Evolutionary conservation across 2,888 invertebrate genomes (phyloP), one percentile per base, ranked within the genome.

Genomic region (Argyresthia goedartella): DNA sequence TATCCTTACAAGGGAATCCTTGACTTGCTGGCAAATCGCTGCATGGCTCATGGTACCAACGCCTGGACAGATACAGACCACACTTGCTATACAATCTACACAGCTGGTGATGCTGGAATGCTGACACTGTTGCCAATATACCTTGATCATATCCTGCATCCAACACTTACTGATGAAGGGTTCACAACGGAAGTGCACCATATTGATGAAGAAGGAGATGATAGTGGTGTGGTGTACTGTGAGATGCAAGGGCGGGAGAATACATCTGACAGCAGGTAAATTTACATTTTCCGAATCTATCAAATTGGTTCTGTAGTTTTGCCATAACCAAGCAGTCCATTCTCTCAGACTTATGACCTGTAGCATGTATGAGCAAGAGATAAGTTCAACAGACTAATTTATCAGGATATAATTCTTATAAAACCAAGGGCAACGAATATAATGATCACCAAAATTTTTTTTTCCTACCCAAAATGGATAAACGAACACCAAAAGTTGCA

Each of bases 151-250:
- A 91, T 97, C 59, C 82, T 97, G 46, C 92, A 92, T 65, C 97
- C 97, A 0, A 92, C 92, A 4, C 86, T 97, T 14, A 93, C 92
- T 39, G 93, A 96, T 59, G 88, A 93, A 57, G 95, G 91, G 2
- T 97, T 91, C 70, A 82, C 91, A 34, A 97, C 97, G 0, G 97
- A 97, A 82, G 96, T 98, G 0, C 96, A 97, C 75, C 97, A 97
- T 71, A 88, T 97, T 56, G 95, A 94, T 63, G 94, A 92, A 0
- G 91, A 94, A 55, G 97, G 97, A 0, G 92, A 94, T 59, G 93
- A 98, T 86, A 95, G 93, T 10, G 98, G 98, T 14, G 95, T 97
- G 11, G 96, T 97, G n/a, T 97, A 97, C 73, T 95, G 95, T 74
- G 97, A 98, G 85, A 96, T 97, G 94, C 96, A 96, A 76, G 95